These are phyloP conservation scores for Anguilla pacifica DNA, from an alignment of 2,797 vertebrate genomes.

Conservation along the genomic window DNA sequence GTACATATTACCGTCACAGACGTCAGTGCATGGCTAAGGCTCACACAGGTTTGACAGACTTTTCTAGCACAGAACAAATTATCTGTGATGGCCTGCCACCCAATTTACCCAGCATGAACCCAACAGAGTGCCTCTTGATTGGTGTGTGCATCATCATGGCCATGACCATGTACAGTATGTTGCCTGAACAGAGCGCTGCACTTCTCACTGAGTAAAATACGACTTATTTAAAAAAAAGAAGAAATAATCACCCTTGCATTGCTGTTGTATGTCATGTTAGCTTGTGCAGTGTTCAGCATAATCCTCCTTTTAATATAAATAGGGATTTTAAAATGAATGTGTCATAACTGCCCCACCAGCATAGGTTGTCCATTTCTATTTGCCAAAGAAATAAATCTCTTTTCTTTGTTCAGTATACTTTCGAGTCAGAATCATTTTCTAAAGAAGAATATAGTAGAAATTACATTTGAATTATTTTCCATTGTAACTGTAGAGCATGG, in stretches of 20 bases:
- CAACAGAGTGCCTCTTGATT: background rate
- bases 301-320: background rate
- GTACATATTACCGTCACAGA: background rate
- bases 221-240: background rate
- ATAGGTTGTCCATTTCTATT: background rate
- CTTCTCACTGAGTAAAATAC: background rate
- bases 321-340: background rate
- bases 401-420: no score
- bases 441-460: no score
- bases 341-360: background rate
- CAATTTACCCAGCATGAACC: background rate
- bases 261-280: background rate
- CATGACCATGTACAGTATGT: background rate
- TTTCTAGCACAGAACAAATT: background rate
- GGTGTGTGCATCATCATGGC: background rate
- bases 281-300: background rate
- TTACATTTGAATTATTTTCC: no score
- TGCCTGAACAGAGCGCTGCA: background rate
- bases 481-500: no score
- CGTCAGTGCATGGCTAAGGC: background rate
- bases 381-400: background rate
- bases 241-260: background rate
- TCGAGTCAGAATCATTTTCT: no score
- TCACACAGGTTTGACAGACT: conserved; percentile 3
- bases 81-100: background rate